phyloP scores from a whole-genome alignment of 2,113 vertebrate genomes.

The Coptodon rendalli region DNA sequence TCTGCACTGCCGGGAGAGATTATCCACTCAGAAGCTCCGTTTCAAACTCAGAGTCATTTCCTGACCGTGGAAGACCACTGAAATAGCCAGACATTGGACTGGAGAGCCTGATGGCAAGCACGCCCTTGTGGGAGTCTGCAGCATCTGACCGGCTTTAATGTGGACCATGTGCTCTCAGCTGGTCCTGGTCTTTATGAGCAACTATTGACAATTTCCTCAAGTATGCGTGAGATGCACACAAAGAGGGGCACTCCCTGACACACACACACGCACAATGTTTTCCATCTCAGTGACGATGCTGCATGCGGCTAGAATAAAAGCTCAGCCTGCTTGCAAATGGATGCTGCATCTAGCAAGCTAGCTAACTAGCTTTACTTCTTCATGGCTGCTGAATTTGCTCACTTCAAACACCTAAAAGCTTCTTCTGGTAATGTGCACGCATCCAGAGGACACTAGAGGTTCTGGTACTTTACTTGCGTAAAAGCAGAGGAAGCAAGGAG shows the following conservation, averaged over 20 bases:
- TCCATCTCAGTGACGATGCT: conserved; percentile 14
- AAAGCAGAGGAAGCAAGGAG: neutral
- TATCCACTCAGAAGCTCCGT: conserved; percentile 18
- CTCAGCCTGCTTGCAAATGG: conserved; percentile 13
- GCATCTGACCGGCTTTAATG: conserved; percentile 37
- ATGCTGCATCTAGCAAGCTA: neutral
- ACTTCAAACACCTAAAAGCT: neutral
- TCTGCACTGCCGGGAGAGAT: conserved; percentile 37
- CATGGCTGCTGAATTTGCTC: neutral
- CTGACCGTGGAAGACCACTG: conserved; percentile 22
- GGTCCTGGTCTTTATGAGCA: conserved; percentile 11
- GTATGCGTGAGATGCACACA: conserved; percentile 53
- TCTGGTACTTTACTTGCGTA: neutral
- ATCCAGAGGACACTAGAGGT: neutral
- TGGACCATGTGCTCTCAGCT: conserved; percentile 46
- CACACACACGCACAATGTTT: neutral
- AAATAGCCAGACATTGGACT: neutral
- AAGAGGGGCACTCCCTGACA: conserved; percentile 14
- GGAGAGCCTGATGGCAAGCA: neutral
- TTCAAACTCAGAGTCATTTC: conserved; percentile 52
- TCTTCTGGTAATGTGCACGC: neutral
- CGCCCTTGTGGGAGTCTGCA: neutral
- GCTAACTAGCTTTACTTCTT: neutral
- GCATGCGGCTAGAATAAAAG: conserved; percentile 37
- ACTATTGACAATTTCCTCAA: conserved; percentile 70